A percentile compares a stretch with the other conserved stretches of the same genome.
These are phyloP conservation scores for Imbricaverruca yamaguchii DNA, from an alignment of 2,888 invertebrate species.

Conservation along the genomic window DNA sequence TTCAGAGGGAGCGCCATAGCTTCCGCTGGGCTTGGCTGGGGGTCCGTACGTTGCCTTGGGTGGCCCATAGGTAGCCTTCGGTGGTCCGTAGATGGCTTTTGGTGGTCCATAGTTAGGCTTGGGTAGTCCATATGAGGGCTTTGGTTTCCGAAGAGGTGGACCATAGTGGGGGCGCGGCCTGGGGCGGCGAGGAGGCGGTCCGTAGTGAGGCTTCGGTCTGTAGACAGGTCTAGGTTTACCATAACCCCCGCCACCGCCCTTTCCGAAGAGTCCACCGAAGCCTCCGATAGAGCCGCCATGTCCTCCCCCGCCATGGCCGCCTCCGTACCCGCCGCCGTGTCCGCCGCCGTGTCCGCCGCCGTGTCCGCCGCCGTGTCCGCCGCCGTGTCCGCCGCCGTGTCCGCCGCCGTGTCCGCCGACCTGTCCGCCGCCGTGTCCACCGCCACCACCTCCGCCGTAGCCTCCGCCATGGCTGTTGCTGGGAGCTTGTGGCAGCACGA, in stretches of 20 bases:
- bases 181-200: slow-evolving; percentile 8
- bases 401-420: background rate
- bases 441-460: background rate
- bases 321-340: background rate
- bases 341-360: background rate
- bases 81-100: background rate
- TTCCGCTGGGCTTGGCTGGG: background rate
- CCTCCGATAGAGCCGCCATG: background rate
- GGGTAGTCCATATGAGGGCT: slow-evolving; percentile 1
- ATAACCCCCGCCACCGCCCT: background rate
- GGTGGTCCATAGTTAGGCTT: slow-evolving; percentile 7
- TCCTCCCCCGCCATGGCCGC: background rate
- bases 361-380: background rate
- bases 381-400: background rate
- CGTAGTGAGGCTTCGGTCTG: slow-evolving; percentile 6
- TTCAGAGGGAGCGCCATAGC: background rate
- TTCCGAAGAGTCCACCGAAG: background rate
- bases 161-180: slow-evolving; percentile 12
- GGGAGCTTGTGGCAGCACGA: slow-evolving; percentile 18
- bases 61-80: background rate
- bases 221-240: background rate
- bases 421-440: slow-evolving; percentile 8
- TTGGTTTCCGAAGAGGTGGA: background rate
- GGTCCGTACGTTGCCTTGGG: slow-evolving; percentile 16
- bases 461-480: background rate